Conservation (phyloP, 2,797 vertebrate genomes). For the Melanotaenia pygmaea region DNA sequence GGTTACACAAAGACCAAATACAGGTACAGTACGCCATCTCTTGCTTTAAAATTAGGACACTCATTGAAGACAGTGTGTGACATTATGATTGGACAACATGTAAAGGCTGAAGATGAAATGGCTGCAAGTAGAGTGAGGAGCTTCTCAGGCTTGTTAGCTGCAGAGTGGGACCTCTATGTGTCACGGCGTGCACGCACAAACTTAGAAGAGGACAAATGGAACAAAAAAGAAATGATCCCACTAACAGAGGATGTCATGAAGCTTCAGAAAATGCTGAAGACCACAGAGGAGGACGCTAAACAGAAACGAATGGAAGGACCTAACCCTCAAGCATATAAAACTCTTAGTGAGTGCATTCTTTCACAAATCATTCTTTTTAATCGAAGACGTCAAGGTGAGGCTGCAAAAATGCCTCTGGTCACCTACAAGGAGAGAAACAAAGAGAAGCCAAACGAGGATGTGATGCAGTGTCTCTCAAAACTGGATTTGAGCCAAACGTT, state of each 20-base stretch:
- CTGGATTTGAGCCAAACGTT: constrained; percentile 8
- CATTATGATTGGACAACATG: background rate
- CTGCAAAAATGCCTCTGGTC: background rate
- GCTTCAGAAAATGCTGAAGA: background rate
- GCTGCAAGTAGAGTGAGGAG: background rate
- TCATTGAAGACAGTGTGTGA: background rate
- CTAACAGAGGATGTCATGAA: background rate
- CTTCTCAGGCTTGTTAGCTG: background rate
- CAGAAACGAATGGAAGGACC: background rate
- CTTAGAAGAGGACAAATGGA: constrained; percentile 9
- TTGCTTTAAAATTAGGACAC: background rate
- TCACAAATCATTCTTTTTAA: constrained; percentile 1
- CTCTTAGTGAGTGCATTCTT: background rate
- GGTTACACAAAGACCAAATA: background rate
- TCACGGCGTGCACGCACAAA: background rate
- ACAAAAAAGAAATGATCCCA: constrained; percentile 14
- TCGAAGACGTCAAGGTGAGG: background rate
- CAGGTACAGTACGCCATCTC: background rate
- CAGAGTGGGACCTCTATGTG: constrained; percentile 12
- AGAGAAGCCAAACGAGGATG: constrained; percentile 1
- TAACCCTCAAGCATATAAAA: background rate
- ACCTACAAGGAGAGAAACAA: background rate
- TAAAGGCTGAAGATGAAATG: background rate
- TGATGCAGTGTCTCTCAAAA: background rate
- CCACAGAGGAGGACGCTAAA: background rate